Evolutionary conservation across 2,113 vertebrate genomes (phyloP), one percentile per base, ranked within the genome.

Genomic region (Ochotona princeps): DNA sequence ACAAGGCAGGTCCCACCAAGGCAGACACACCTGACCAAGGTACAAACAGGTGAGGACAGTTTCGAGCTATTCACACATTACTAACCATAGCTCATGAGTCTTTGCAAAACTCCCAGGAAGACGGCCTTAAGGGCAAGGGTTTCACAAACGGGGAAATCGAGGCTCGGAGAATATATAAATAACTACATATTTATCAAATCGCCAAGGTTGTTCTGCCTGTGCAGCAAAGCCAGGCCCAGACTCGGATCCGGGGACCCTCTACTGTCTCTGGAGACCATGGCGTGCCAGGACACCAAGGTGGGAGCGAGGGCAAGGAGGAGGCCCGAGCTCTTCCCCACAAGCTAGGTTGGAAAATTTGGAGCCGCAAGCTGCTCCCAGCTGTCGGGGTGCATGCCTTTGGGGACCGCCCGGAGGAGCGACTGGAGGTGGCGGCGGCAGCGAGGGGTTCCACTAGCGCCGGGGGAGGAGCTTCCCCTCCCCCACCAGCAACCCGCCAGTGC

Each of bases 71-170:
- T 57, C 23, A 15, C 2, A 2, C 7, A 28, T 32, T 20, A 60
- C 51, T 65, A 70, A 69, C 2, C 11, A 8, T 4, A 80, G 57
- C n/a, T 90, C 67, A 63, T 51, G 15, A 87, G 66, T 65, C 12
- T 32, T 78, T 57, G 35, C 5, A 90, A 74, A 90, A 76, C 73
- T 15, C 78, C 73, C 3, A 28, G 89, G 38, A 66, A 35, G 32
- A 1, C 54, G 49, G 63, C 14, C 20, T 17, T 61, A 47, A 23
- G 60, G 2, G 32, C 21, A 32, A n/a, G 78, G 35, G 76, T 51
- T 78, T 70, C 66, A 83, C 25, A 44, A n/a, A 57, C 11, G 60
- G 91, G 47, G 69, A 92, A 93, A 91, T 32, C 25, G 49, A 95
- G 66, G 70, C 51, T 69, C 11, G 0, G 54, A 61, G 38, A 63